A percentile compares a stretch with the other conserved stretches of the same genome.
These are phyloP conservation scores for Chrysotoxum bicinctum DNA, from an alignment of 2,888 invertebrate genomes.

Conservation along the genomic window DNA sequence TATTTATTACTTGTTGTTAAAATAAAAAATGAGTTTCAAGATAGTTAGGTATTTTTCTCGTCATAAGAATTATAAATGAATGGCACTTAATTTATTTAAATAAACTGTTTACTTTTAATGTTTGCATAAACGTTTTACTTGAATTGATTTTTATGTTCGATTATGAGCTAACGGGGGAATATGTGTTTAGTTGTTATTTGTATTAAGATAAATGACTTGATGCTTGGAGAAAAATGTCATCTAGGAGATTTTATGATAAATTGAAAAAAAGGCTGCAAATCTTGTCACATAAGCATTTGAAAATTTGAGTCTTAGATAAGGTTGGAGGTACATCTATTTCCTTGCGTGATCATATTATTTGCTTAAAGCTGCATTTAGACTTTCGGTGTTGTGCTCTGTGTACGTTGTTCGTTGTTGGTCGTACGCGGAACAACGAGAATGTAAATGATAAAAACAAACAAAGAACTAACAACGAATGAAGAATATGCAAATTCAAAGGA, in stretches of 20 bases:
- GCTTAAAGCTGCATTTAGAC: too few species aligned
- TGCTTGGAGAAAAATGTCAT: not conserved
- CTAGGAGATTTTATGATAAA: not conserved
- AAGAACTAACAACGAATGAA: too few species aligned
- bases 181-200: not conserved
- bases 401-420: too few species aligned
- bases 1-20: conserved; percentile 51
- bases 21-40: conserved; percentile 25
- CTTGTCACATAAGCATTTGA: too few species aligned
- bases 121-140: conserved; percentile 5
- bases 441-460: too few species aligned
- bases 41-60: not conserved
- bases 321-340: too few species aligned
- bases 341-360: too few species aligned
- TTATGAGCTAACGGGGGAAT: not conserved
- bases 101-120: conserved; percentile 7
- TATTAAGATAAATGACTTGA: not conserved
- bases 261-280: too few species aligned
- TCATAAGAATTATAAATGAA: conserved; percentile 3
- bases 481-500: too few species aligned
- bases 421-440: too few species aligned
- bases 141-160: conserved; percentile 13
- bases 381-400: too few species aligned
- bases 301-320: too few species aligned
- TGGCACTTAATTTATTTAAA: conserved; percentile 34